These are phyloP conservation scores for Scophthalmus maximus DNA, from an alignment of 2,113 vertebrate species.

Conservation along the genomic window DNA sequence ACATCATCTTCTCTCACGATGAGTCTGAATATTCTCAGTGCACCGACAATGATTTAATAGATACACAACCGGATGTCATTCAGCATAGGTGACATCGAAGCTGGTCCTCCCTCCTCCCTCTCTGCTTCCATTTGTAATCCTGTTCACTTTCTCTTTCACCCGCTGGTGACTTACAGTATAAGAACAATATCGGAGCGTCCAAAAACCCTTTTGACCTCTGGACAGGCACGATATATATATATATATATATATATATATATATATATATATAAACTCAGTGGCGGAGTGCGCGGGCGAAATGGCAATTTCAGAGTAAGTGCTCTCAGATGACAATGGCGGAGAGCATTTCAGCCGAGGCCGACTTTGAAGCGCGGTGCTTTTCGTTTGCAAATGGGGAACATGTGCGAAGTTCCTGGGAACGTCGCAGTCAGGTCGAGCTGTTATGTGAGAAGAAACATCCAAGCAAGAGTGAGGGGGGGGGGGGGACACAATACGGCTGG, in stretches of 20 bases:
- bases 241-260: too few relatives aligned
- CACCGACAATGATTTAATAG: constrained; percentile 27
- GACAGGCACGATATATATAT: too few relatives aligned
- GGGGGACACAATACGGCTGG: too few relatives aligned
- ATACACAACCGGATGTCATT: constrained; percentile 24
- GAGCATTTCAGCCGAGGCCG: constrained; percentile 39
- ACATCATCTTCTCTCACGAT: not conserved
- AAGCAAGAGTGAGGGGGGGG: too few relatives aligned
- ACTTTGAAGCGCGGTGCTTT: constrained; percentile 41
- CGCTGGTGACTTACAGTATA: constrained; percentile 20
- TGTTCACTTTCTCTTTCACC: constrained; percentile 29
- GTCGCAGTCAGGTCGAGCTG: constrained; percentile 38
- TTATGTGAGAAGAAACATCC: constrained; percentile 37
- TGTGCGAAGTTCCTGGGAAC: constrained; percentile 61
- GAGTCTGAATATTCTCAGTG: not conserved
- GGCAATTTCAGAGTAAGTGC: constrained; percentile 53
- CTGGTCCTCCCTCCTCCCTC: constrained; percentile 25
- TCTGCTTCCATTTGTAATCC: constrained; percentile 54
- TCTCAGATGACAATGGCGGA: constrained; percentile 56
- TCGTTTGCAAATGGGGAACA: constrained; percentile 65
- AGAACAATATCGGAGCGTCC: constrained; percentile 56
- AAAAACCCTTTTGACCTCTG: constrained; percentile 37
- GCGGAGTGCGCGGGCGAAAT: constrained; percentile 1
- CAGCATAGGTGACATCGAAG: constrained; percentile 60
- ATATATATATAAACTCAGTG: constrained; percentile 28